Evolutionary conservation across 2,888 invertebrate species (phyloP).

Genomic region (Tridacna gigas): DNA sequence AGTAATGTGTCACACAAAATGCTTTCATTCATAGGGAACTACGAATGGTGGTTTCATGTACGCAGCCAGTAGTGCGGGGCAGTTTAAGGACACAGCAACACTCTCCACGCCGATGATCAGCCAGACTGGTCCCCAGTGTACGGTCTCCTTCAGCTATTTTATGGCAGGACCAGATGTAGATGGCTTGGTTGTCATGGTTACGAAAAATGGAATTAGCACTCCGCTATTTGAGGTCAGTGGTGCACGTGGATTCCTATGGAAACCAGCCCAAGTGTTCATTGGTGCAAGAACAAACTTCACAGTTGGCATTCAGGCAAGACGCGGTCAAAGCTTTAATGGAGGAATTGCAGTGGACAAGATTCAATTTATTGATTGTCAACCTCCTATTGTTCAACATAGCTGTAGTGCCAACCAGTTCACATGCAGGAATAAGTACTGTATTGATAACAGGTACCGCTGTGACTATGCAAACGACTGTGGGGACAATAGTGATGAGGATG

Average conservation of each 20-base stretch:
- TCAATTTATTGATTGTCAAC: constrained; percentile 75
- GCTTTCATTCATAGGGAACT: constrained; percentile 23
- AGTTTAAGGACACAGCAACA: constrained; percentile 66
- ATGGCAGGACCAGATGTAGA: constrained; percentile 73
- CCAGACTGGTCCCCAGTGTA: constrained; percentile 76
- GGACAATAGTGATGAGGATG: constrained; percentile 78
- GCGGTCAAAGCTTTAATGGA: constrained; percentile 68
- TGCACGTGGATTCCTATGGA: constrained; percentile 68
- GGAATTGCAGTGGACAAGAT: constrained; percentile 78
- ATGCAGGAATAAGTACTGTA: constrained; percentile 76
- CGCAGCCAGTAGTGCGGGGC: constrained; percentile 74
- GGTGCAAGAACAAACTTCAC: constrained; percentile 67
- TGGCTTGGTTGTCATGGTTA: constrained; percentile 65
- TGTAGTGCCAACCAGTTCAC: constrained; percentile 63
- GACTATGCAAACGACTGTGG: constrained; percentile 81
- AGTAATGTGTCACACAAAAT: too few relatives aligned
- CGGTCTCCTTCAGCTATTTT: constrained; percentile 72
- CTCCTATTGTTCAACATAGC: constrained; percentile 51
- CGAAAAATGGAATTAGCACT: constrained; percentile 42
- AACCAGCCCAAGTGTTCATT: constrained; percentile 68
- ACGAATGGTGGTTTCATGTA: constrained; percentile 71
- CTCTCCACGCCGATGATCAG: constrained; percentile 67
- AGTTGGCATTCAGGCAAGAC: constrained; percentile 70
- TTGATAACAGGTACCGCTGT: constrained; percentile 71
- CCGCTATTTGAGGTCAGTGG: constrained; percentile 67